Base-by-base conservation (phyloP, 2,797 vertebrate genomes). In the Nannoperca australis region DNA sequence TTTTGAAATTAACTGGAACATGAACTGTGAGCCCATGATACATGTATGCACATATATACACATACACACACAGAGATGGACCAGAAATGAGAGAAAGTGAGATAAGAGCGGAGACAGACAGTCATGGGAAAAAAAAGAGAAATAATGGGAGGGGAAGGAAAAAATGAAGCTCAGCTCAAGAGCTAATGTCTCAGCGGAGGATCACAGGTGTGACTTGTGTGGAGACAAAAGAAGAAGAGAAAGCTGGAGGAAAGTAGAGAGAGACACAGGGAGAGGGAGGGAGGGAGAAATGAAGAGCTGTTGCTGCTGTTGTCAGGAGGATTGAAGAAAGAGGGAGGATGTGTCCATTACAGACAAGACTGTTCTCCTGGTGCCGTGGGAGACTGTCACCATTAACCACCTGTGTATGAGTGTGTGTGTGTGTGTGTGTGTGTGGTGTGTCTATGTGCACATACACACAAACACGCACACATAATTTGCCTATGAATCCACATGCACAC, bases 171-270 rank as follows among this genome's bases (percentile, higher is more conserved):
- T 64, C 70, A 80, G 74, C 77, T 88, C 64, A 81, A 73, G 80
- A 81, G 76, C 80, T 63, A 38, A 76, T 82, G 82, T 91, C 85
- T 93, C 81, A 68, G 81, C 7, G 77, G 87, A 87, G 82, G 85
- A 91, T 88, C 91, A 92, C 86, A 91, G 90, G 89, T 90, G 90
- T 88, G 86, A 92, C 86, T 87, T 76, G 84, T 85, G 80, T 66
- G 0, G 73, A 86, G 76, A 91, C 82, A 91, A 84, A 88, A 45
- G 70, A 86, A 67, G 73, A 79, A 62, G 66, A 84, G 77, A 76
- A 59, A 88, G 45, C 73, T 58, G 56, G 70, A 83, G 63, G 53
- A 82, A 79, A 84, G 22, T 34, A 81, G 66, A 62, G 45, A 67
- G 58, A 76, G 65, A 78, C 11, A 3, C 64, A 71, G 50, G 47